Evolutionary conservation across 2,888 invertebrate species (phyloP).

Genomic region (Polydrusus tereticollis): DNA sequence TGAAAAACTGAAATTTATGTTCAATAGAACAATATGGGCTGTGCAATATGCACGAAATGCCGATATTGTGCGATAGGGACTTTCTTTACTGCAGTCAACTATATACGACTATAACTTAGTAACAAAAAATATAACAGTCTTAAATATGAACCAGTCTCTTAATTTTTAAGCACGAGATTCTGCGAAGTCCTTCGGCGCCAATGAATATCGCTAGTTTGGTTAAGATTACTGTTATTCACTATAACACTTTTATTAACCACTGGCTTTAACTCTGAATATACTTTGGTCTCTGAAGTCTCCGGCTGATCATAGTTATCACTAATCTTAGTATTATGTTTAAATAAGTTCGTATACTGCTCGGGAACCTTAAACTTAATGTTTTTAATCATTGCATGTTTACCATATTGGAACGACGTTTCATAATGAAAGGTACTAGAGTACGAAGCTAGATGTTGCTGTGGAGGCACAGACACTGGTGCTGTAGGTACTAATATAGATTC

Average conservation of each 20-base stretch:
- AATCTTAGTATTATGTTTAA: slow-evolving; percentile 45
- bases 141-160: slow-evolving; percentile 49
- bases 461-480: neutral
- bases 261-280: slow-evolving; percentile 5
- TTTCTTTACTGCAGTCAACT: too few species aligned
- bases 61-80: too few species aligned
- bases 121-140: slow-evolving; percentile 21
- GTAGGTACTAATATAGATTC: slow-evolving; percentile 32
- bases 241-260: slow-evolving; percentile 59
- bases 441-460: slow-evolving; percentile 56
- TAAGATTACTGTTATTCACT: slow-evolving; percentile 57
- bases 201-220: slow-evolving; percentile 64
- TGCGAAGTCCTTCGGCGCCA: slow-evolving; percentile 69
- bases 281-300: slow-evolving; percentile 5
- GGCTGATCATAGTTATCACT: neutral
- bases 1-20: too few species aligned
- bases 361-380: slow-evolving; percentile 68
- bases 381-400: slow-evolving; percentile 64
- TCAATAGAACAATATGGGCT: too few species aligned
- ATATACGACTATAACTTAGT: neutral
- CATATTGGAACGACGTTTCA: slow-evolving; percentile 63
- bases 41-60: too few species aligned
- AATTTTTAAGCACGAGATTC: slow-evolving; percentile 58
- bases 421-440: slow-evolving; percentile 60
- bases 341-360: slow-evolving; percentile 61